Conservation (phyloP, 2,797 vertebrate species). For the Channallabes apus region DNA sequence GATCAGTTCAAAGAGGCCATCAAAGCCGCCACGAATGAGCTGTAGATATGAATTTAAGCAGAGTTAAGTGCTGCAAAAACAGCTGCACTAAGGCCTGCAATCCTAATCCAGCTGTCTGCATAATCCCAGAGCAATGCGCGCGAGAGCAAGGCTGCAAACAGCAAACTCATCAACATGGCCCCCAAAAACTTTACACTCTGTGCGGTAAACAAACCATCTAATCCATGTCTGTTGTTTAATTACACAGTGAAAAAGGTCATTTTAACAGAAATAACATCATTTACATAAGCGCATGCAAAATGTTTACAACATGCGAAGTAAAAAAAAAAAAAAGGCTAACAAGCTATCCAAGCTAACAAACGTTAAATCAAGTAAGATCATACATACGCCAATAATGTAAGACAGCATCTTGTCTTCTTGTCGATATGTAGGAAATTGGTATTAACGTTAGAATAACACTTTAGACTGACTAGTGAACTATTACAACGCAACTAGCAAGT, state of each 20-base stretch:
- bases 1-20: slow-evolving; percentile 67
- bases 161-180: not conserved
- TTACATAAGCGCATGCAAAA: not conserved
- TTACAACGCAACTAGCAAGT: not conserved
- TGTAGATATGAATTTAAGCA: slow-evolving; percentile 43
- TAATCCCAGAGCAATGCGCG: not conserved
- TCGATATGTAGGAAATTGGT: not conserved
- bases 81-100: not conserved
- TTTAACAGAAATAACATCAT: not conserved
- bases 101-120: not conserved
- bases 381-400: slow-evolving; percentile 73
- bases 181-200: not conserved
- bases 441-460: not conserved
- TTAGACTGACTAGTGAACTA: not conserved
- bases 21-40: slow-evolving; percentile 67
- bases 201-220: not conserved
- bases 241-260: no score
- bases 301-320: not conserved
- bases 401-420: slow-evolving; percentile 66
- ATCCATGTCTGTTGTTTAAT: not conserved
- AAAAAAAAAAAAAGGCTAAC: not conserved
- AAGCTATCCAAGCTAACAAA: not conserved
- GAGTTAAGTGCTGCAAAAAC: not conserved
- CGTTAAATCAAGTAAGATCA: not conserved
- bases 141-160: not conserved